Evolutionary conservation across 2,797 vertebrate genomes (phyloP).

Genomic region (Dicrostonyx torquatus): DNA sequence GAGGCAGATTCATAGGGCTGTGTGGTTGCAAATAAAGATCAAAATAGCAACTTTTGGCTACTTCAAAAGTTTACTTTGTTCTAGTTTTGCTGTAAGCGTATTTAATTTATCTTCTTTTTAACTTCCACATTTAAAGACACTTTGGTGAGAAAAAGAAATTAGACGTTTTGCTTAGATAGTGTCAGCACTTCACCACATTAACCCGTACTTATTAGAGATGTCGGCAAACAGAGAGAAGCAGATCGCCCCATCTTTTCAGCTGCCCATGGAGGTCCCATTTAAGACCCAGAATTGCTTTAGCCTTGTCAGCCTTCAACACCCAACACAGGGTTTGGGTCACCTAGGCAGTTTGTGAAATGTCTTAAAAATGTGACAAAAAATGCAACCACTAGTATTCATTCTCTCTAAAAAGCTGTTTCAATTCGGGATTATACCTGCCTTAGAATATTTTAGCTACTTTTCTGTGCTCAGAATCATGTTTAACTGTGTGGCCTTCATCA

Average conservation of each 20-base stretch:
- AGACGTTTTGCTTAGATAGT: neutral
- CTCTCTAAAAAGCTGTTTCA: neutral
- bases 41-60: neutral
- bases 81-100: neutral
- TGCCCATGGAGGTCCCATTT: neutral
- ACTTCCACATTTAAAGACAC: neutral
- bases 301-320: neutral
- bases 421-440: neutral
- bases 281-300: neutral
- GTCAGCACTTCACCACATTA: neutral
- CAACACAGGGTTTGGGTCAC: neutral
- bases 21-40: neutral
- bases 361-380: neutral
- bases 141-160: neutral
- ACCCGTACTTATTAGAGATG: neutral
- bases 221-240: neutral
- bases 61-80: neutral
- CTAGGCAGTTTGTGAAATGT: neutral
- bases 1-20: neutral
- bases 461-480: neutral
- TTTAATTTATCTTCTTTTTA: neutral
- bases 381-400: neutral
- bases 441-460: conserved; percentile 30
- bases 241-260: neutral
- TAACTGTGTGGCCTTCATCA: neutral